Conservation (phyloP, 1,140 invertebrate species). For the Arctopsyche grandis region DNA sequence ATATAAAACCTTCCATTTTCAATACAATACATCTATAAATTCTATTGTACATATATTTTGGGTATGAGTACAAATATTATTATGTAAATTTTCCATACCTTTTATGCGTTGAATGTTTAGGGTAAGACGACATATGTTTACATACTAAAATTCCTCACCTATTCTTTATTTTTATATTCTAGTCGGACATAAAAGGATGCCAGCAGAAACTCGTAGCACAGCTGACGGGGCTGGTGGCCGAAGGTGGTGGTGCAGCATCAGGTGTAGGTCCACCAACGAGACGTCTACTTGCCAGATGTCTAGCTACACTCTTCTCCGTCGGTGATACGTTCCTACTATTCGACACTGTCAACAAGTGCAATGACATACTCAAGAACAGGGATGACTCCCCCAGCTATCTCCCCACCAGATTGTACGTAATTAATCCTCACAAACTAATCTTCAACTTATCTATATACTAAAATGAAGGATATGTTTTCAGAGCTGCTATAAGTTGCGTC, state of each 20-base stretch:
- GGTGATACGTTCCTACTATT: slow-evolving; percentile 97
- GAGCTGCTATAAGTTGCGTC: slow-evolving; percentile 95
- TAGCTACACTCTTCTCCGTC: slow-evolving; percentile 95
- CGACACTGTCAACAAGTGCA: slow-evolving; percentile 97
- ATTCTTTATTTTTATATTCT: slow-evolving; percentile 58
- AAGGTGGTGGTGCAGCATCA: slow-evolving; percentile 59
- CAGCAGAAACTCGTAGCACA: slow-evolving; percentile 97
- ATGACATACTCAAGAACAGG: slow-evolving; percentile 96
- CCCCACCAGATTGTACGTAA: slow-evolving; percentile 91
- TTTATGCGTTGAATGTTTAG: too few species aligned
- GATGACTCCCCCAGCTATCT: slow-evolving; percentile 96
- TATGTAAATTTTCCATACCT: not conserved
- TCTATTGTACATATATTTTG: too few species aligned
- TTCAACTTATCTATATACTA: not conserved
- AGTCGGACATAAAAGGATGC: slow-evolving; percentile 96
- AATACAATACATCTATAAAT: too few species aligned
- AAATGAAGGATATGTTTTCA: slow-evolving; percentile 61
- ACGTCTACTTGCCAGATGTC: slow-evolving; percentile 89
- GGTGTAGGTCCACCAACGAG: slow-evolving; percentile 92
- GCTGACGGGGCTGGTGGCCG: slow-evolving; percentile 87
- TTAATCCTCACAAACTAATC: not conserved
- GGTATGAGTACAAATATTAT: not conserved
- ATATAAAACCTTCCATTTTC: too few species aligned
- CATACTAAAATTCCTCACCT: not conserved
- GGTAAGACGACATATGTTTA: not conserved